phyloP scores from a whole-genome alignment of 2,797 vertebrate species.

The Alca torda region DNA sequence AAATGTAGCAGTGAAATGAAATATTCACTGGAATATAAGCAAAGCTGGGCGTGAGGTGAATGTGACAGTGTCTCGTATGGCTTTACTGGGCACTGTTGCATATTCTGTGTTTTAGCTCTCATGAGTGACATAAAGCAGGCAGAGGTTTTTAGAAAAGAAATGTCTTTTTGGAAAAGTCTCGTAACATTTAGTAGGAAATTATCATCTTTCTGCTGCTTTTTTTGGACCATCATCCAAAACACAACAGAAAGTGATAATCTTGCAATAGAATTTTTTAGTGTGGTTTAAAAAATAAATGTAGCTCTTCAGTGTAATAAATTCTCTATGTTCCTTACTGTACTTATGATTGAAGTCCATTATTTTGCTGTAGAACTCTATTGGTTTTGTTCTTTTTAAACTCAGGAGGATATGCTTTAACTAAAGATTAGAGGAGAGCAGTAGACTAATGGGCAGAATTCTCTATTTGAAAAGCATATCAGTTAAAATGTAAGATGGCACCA shows the following conservation, averaged over 20 bases:
- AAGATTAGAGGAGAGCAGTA: slow-evolving; percentile 20
- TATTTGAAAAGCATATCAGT: slow-evolving; percentile 50
- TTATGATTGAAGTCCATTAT: slow-evolving; percentile 22
- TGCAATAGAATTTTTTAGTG: slow-evolving; percentile 3
- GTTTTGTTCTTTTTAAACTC: slow-evolving; percentile 39
- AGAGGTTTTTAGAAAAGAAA: not conserved
- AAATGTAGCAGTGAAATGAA: slow-evolving; percentile 20
- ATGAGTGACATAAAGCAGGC: not conserved
- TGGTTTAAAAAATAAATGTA: slow-evolving; percentile 44
- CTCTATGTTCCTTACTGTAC: not conserved
- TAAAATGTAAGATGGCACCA: slow-evolving; percentile 54
- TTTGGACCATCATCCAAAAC: not conserved
- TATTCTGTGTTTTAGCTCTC: not conserved
- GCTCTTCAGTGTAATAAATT: slow-evolving; percentile 24
- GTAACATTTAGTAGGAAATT: slow-evolving; percentile 18
- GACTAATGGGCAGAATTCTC: slow-evolving; percentile 37
- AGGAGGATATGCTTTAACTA: slow-evolving; percentile 30
- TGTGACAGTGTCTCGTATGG: not conserved
- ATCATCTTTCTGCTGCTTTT: not conserved
- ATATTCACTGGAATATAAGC: not conserved
- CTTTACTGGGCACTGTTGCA: not conserved
- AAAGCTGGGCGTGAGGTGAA: not conserved
- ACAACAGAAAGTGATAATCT: slow-evolving; percentile 16
- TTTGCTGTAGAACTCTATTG: slow-evolving; percentile 11
- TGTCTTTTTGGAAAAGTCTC: not conserved